Conservation (phyloP, 2,888 invertebrate species). For the Axea sp. region DNA sequence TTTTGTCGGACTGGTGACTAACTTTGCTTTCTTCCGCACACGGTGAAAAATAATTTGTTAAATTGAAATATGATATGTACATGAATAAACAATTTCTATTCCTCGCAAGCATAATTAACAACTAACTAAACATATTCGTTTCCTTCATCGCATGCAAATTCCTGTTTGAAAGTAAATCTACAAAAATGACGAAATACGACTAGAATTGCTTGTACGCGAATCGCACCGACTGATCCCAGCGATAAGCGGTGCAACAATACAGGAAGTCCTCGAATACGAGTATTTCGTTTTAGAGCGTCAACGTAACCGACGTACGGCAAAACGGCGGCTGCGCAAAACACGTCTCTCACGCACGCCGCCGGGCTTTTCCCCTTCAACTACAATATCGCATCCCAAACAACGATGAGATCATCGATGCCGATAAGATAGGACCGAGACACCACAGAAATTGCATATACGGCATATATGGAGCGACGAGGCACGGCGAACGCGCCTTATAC, state of each 20-base stretch:
- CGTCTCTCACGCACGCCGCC: slow-evolving; percentile 56
- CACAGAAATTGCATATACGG: slow-evolving; percentile 62
- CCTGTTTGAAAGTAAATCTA: too few relatives aligned
- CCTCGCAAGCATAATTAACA: too few relatives aligned
- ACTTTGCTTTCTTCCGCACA: too few relatives aligned
- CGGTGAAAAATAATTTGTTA: too few relatives aligned
- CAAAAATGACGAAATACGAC: slow-evolving; percentile 14
- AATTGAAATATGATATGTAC: too few relatives aligned
- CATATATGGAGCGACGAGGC: slow-evolving; percentile 61
- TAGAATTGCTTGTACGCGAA: slow-evolving; percentile 2
- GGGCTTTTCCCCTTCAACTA: slow-evolving; percentile 23
- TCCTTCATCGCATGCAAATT: too few relatives aligned
- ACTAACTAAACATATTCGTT: too few relatives aligned
- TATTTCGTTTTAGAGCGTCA: slow-evolving; percentile 72
- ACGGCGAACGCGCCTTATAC: slow-evolving; percentile 58
- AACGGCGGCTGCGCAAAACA: slow-evolving; percentile 35
- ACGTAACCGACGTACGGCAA: slow-evolving; percentile 37
- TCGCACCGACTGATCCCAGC: slow-evolving; percentile 68
- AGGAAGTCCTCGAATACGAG: slow-evolving; percentile 76
- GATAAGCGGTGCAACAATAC: slow-evolving; percentile 77
- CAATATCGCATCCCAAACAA: slow-evolving; percentile 64
- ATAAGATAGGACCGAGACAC: slow-evolving; percentile 69
- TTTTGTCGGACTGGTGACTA: too few relatives aligned
- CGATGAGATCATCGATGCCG: slow-evolving; percentile 67
- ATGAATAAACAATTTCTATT: too few relatives aligned